phyloP scores from a whole-genome alignment of 37 sponge, comb jelly and placozoan genomes.

The Bolinopsis microptera region DNA sequence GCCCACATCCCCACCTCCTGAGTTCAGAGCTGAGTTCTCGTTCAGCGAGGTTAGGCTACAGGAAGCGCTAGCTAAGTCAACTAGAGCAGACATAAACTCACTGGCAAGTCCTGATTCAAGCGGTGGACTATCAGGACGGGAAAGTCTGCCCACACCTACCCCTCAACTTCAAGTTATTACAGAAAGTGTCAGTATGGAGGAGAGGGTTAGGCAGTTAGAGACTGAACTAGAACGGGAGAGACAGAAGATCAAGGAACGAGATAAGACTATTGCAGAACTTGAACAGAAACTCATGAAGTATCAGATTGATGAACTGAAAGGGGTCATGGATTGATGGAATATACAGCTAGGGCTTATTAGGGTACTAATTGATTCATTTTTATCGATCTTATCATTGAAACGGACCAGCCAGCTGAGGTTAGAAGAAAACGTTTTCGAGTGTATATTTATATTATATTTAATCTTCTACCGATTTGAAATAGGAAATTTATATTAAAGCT shows the following conservation, averaged over 20 bases:
- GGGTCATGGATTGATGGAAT: constrained; percentile 53
- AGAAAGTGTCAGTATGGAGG: background rate
- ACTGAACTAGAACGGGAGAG: background rate
- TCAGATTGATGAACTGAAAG: constrained; percentile 24
- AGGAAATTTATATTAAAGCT: no score
- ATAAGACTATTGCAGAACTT: constrained; percentile 28
- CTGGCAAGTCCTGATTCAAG: background rate
- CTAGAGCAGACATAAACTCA: background rate
- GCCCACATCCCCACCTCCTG: background rate
- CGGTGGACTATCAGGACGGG: background rate
- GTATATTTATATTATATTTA: no score
- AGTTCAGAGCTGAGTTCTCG: background rate
- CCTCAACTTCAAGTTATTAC: background rate
- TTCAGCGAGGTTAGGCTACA: background rate
- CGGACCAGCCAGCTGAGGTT: no score
- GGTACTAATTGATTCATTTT: no score
- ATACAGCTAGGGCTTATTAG: no score
- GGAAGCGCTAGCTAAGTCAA: background rate
- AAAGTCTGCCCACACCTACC: background rate
- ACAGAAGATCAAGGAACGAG: constrained; percentile 2
- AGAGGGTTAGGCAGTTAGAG: constrained; percentile 43
- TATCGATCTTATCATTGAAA: no score
- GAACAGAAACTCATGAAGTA: constrained; percentile 48
- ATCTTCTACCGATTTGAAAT: no score
- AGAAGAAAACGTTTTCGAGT: no score